Evolutionary conservation across 2,797 vertebrate genomes (phyloP), one percentile per base, ranked within the genome.

Genomic region (Syngnathus acus): DNA sequence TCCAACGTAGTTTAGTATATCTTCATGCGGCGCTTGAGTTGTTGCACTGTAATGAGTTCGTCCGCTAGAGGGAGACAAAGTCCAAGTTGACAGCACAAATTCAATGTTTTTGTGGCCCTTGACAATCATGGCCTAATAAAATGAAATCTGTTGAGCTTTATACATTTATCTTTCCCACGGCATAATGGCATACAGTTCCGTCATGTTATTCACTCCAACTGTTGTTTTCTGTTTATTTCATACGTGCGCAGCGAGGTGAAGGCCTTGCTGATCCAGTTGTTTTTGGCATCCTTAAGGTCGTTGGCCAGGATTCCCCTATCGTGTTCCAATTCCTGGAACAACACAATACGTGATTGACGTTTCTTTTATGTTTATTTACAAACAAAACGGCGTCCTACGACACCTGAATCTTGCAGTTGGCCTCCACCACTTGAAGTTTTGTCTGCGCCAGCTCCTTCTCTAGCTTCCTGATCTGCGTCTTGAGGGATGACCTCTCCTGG

Each of bases 191-290:
- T 42, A 11, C 11, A 11, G 42, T 9, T 43, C 9, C 42, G 42
- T 9, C 3, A 21, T n/a, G 19, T 21, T 10, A 10, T 51, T 21
- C 9, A 51, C 50, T 9, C 17, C 50, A 51, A 21, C 3, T 32
- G 8, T 4, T 51, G 32, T 32, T 32, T 32, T 32, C 32, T 32
- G 32, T 32, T 32, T 4, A 32, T 32, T 32, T 32, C 32, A 32
- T 32, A 91, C 0, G 94, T 93, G 85, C 94, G 91, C 85, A 96
- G 92, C 67, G 94, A 95, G 84, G 92, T 94, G 88, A 98, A 91
- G 45, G 95, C 94, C 89, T 97, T 98, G 78, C 89, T 95, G 92
- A 98, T 92, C 96, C 96, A 98, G 88, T 87, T 96, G 92, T 95
- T 95, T 87, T 93, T 96, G 65, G 94, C 91, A 68, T 92, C 92